A percentile compares a stretch with the other conserved stretches of the same genome.
Conservation (phyloP, 2,113 vertebrate species). For the Petrocephalus microphthalmus region DNA sequence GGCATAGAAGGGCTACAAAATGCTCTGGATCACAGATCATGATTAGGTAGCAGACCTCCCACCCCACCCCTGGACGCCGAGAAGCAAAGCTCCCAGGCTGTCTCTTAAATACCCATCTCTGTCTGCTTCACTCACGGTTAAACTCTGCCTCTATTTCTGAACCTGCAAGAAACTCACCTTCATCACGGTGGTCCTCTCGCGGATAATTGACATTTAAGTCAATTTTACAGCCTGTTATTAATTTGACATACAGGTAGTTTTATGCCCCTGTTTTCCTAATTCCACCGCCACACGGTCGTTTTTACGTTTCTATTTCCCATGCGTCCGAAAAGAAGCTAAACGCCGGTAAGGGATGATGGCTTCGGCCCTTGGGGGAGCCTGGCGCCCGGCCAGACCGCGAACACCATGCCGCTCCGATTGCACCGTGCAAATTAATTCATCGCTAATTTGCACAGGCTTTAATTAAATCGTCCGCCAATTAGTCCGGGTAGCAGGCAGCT, state of each 20-base stretch:
- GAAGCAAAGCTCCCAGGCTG: background rate
- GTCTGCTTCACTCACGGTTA: background rate
- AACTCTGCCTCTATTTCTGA: background rate
- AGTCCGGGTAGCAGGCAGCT: slow-evolving; percentile 9
- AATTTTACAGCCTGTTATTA: slow-evolving; percentile 2
- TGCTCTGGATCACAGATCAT: background rate
- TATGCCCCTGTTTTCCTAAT: background rate
- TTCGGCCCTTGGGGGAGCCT: background rate
- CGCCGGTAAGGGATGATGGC: background rate
- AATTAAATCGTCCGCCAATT: slow-evolving; percentile 32
- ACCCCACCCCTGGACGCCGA: background rate
- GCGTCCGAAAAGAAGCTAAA: background rate
- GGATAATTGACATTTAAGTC: background rate
- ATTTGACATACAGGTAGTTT: background rate
- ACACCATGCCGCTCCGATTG: background rate
- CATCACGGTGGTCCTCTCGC: background rate
- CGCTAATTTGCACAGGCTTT: slow-evolving; percentile 24
- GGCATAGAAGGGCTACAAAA: background rate
- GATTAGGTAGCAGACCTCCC: background rate
- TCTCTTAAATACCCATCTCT: background rate
- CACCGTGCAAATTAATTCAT: slow-evolving; percentile 27
- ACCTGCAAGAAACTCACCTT: background rate
- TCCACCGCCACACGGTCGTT: background rate
- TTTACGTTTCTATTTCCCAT: background rate
- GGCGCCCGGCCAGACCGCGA: background rate